These are phyloP conservation scores for Heterochromis multidens DNA, from an alignment of 2,113 vertebrate species.

Conservation along the genomic window DNA sequence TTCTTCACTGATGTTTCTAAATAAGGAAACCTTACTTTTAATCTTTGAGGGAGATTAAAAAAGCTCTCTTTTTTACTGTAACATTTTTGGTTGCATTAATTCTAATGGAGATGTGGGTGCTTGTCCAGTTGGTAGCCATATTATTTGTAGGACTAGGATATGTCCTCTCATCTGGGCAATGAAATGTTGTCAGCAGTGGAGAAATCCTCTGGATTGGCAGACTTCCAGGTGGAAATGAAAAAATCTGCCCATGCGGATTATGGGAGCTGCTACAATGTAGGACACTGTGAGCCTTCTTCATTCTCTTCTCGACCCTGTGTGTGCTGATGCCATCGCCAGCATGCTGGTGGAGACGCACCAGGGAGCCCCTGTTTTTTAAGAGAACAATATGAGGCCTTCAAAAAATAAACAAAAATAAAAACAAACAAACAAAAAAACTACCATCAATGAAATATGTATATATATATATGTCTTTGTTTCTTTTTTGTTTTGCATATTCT, in stretches of 20 bases:
- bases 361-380: conserved; percentile 2
- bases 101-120: neutral
- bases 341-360: neutral
- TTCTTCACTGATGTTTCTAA: neutral
- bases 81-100: neutral
- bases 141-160: neutral
- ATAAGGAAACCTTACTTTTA: neutral
- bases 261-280: conserved; percentile 54
- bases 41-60: neutral
- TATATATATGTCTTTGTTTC: neutral
- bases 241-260: conserved; percentile 61
- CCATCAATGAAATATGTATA: neutral
- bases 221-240: conserved; percentile 67
- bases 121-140: neutral
- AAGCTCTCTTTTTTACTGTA: neutral
- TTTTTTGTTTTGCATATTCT: neutral
- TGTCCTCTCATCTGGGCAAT: conserved; percentile 42
- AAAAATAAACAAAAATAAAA: neutral
- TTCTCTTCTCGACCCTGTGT: conserved; percentile 16
- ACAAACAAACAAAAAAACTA: neutral
- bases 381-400: conserved; percentile 12
- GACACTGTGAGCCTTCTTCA: conserved; percentile 54
- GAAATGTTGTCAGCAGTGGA: conserved; percentile 41
- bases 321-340: conserved; percentile 2
- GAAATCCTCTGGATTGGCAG: conserved; percentile 65